These are phyloP conservation scores for Leptinotarsa undecemlineata DNA, from an alignment of 1,140 invertebrate genomes.

Conservation along the genomic window DNA sequence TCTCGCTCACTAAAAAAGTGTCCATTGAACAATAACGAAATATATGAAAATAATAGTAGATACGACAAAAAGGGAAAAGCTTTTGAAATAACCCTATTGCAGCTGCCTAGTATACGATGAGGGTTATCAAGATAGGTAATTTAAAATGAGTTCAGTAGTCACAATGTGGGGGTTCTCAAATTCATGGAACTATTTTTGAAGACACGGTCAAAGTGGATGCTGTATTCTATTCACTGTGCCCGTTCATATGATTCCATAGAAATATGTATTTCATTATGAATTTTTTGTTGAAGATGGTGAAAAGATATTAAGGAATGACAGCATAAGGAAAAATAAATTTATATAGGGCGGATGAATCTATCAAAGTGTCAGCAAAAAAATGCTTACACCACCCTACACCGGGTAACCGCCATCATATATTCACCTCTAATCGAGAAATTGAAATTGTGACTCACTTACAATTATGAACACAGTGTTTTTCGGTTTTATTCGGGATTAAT, in stretches of 20 bases:
- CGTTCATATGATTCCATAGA: neutral
- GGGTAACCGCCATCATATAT: constrained; percentile 31
- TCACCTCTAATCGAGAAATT: constrained; percentile 42
- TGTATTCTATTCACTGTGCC: too few relatives aligned
- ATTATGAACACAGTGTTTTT: constrained; percentile 43
- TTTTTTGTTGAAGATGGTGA: neutral
- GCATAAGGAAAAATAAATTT: neutral
- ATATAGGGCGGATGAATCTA: constrained; percentile 23
- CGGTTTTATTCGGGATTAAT: constrained; percentile 44
- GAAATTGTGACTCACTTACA: constrained; percentile 26
- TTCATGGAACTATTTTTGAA: too few relatives aligned
- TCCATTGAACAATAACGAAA: too few relatives aligned
- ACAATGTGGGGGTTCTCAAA: too few relatives aligned
- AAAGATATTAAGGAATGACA: neutral
- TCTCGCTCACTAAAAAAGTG: too few relatives aligned
- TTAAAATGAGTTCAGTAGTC: too few relatives aligned
- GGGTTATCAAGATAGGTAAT: too few relatives aligned
- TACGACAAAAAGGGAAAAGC: too few relatives aligned
- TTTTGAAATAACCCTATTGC: too few relatives aligned
- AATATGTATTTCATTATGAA: neutral
- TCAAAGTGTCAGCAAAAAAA: constrained; percentile 48
- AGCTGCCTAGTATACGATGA: too few relatives aligned
- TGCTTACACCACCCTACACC: constrained; percentile 44
- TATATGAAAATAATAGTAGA: too few relatives aligned
- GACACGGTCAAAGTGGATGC: neutral